Conservation (phyloP, 2,113 vertebrate species). For the Oenanthe melanoleuca region DNA sequence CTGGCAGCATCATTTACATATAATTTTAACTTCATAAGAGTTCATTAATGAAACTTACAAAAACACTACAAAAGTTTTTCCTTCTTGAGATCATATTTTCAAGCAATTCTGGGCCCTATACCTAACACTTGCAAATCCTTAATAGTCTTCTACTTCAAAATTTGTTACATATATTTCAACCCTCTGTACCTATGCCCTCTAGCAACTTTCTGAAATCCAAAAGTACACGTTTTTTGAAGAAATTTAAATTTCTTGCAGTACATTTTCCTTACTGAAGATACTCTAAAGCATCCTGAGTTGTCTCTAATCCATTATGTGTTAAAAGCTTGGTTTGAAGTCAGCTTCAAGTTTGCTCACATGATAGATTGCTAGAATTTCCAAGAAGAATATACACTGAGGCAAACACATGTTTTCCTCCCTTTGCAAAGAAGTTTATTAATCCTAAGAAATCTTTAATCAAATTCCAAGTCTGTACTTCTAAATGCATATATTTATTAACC, state of each 20-base stretch:
- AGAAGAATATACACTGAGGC: background rate
- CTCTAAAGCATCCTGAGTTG: background rate
- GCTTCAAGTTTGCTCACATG: fast-evolving
- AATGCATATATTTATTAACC: background rate
- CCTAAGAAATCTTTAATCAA: background rate
- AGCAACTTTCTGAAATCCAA: background rate
- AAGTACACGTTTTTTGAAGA: background rate
- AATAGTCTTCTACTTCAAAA: background rate
- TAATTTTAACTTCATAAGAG: background rate
- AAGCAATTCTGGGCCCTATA: background rate
- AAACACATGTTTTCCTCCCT: background rate
- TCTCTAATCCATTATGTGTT: background rate
- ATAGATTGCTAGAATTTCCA: background rate
- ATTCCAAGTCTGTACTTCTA: background rate
- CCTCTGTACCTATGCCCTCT: background rate
- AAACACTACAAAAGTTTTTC: background rate
- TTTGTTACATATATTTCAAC: background rate
- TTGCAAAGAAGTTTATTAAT: background rate
- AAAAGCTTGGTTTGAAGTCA: background rate
- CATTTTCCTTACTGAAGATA: background rate
- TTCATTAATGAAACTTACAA: background rate
- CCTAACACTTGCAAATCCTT: background rate
- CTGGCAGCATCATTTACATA: background rate
- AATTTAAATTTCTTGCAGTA: background rate
- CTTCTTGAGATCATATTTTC: background rate